A percentile compares a stretch with the other conserved stretches of the same genome.
These are phyloP conservation scores for Lytechinus variegatus DNA, from an alignment of 35 echinoderm and acorn worm species.

Conservation along the genomic window DNA sequence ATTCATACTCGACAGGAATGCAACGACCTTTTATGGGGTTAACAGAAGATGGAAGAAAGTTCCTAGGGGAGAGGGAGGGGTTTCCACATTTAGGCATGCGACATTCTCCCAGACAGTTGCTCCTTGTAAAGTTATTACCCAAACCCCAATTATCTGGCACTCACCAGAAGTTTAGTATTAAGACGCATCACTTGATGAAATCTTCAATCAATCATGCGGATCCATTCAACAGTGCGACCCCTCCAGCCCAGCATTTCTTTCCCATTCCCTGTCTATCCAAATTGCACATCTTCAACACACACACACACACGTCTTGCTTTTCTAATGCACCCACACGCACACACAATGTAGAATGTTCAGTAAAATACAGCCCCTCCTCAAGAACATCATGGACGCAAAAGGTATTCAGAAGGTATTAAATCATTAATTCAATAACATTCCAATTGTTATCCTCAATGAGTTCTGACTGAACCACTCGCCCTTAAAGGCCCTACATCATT, in stretches of 20 bases:
- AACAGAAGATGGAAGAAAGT: conserved; percentile 24
- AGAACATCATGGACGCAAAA: neutral
- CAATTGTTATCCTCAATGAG: no score
- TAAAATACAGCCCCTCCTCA: neutral
- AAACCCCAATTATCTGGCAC: neutral
- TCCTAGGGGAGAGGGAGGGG: neutral
- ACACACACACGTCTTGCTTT: neutral
- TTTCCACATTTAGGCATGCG: neutral
- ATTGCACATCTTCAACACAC: neutral
- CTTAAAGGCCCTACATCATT: no score
- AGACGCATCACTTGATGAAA: conserved; percentile 10
- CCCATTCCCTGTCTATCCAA: neutral
- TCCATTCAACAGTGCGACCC: neutral
- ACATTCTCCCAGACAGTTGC: neutral
- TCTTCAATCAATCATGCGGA: neutral
- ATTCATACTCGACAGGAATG: conserved; percentile 17
- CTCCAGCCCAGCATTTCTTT: neutral
- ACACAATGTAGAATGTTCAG: neutral
- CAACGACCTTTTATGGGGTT: conserved; percentile 46
- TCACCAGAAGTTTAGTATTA: neutral
- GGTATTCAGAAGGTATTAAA: no score
- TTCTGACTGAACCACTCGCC: no score
- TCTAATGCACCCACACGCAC: neutral
- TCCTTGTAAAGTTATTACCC: neutral
- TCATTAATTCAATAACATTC: no score